Base-by-base conservation (phyloP, 2,888 invertebrate species). In the Notodonta dromedarius region DNA sequence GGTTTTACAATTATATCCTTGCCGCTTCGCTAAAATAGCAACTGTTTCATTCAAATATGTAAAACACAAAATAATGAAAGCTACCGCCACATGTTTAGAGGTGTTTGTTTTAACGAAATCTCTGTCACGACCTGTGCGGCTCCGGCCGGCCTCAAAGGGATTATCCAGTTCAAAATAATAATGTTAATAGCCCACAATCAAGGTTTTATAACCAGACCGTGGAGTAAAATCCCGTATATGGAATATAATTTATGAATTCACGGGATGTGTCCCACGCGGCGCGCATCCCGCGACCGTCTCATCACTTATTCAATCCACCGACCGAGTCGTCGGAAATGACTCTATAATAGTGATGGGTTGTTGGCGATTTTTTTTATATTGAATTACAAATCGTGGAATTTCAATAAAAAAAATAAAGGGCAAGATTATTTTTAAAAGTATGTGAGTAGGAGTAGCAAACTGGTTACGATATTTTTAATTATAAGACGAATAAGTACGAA, bases 261-360 rank as follows among this genome's bases (percentile, higher is more conserved):
- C 53, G 52, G 63, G 56, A 55, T 58, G 56, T 16, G 24, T 46
- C 57, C 13, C 42, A 57, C 12, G 32, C 46, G 52, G 32, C 39
- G 67, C 58, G 61, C 59, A 54, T 57, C 53, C 53, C 48, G 56
- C 50, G 50, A 16, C 50, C 50, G 12, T 5, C 54, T 55, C 62
- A 67, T 73, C 57, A 64, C 46, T 60, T 65, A 75, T 75, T 75
- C 67, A 58, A 56, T 24, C 60, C 61, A 39, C 65, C 59, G 62
- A 67, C 59, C 70, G 59, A 73, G 63, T 67, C 54, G 55, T 63
- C 50, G 52, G 66, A 63, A 69, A 40, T 57, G 66, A 61, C 65
- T 65, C 65, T 12, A 51, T 53, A 24, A n/a, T 56, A 46, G 50
- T 52, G 52, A 53, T 16, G 54, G 12, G 44, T 56, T 70, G 70